phyloP scores from a whole-genome alignment of 2,113 vertebrate species.

The Macaca nemestrina region DNA sequence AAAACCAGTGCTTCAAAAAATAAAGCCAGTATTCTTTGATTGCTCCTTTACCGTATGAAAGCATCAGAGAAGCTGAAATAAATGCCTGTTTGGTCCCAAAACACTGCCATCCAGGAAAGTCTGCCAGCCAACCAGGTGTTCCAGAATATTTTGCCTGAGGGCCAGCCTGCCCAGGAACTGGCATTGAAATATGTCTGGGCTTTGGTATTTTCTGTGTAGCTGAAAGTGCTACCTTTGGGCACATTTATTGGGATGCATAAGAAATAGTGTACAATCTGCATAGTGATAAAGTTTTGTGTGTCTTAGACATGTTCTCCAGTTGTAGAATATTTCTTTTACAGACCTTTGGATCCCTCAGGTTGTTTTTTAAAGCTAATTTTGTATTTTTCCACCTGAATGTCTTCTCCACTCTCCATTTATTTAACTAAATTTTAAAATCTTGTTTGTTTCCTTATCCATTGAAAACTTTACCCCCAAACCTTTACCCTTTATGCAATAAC shows the following conservation, averaged over 20 bases:
- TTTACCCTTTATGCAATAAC: neutral
- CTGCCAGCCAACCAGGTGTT: slow-evolving; percentile 73
- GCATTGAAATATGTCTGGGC: slow-evolving; percentile 76
- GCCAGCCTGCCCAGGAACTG: slow-evolving; percentile 77
- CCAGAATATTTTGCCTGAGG: slow-evolving; percentile 74
- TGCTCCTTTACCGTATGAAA: slow-evolving; percentile 77
- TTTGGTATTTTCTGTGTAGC: slow-evolving; percentile 79
- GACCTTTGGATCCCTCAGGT: slow-evolving; percentile 48
- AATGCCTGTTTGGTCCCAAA: slow-evolving; percentile 62
- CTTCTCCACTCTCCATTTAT: slow-evolving; percentile 55
- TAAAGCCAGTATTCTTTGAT: slow-evolving; percentile 76
- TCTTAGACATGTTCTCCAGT: slow-evolving; percentile 68
- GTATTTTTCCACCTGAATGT: slow-evolving; percentile 45
- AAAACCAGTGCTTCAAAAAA: slow-evolving; percentile 81
- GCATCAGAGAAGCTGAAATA: slow-evolving; percentile 69
- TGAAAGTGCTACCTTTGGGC: slow-evolving; percentile 77
- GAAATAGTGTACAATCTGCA: slow-evolving; percentile 63
- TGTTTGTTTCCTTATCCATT: slow-evolving; percentile 29
- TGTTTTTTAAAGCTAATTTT: slow-evolving; percentile 47
- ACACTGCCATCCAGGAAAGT: slow-evolving; percentile 73
- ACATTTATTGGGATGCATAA: slow-evolving; percentile 77
- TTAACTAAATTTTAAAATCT: slow-evolving; percentile 32
- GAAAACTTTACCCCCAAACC: neutral
- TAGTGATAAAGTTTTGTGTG: slow-evolving; percentile 72
- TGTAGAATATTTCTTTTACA: slow-evolving; percentile 62